Conservation (phyloP, 2,888 invertebrate species). For the Exocentrus adspersus region DNA sequence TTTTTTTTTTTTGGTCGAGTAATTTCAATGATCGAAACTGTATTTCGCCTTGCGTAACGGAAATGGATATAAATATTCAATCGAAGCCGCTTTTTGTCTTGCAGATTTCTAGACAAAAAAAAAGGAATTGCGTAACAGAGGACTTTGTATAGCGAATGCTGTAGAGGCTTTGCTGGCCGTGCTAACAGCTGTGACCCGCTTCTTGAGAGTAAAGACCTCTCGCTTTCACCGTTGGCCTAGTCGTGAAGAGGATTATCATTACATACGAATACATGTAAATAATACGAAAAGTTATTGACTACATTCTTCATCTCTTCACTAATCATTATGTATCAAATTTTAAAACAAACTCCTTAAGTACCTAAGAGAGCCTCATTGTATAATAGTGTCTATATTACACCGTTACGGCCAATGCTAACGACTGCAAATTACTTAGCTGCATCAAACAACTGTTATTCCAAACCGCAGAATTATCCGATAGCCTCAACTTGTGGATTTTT, state of each 20-base stretch:
- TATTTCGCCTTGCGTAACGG: neutral
- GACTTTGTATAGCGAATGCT: conserved; percentile 2
- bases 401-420: no score
- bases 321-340: no score
- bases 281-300: no score
- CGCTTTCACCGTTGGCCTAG: conserved; percentile 59
- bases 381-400: no score
- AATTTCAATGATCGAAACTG: no score
- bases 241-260: conserved; percentile 42
- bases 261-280: no score
- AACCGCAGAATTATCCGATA: neutral
- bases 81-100: conserved; percentile 1
- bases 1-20: no score
- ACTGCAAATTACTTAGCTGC: no score
- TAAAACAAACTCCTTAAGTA: no score
- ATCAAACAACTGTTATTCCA: neutral
- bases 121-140: conserved; percentile 8
- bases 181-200: conserved; percentile 52
- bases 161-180: conserved; percentile 16
- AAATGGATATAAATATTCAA: neutral
- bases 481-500: neutral
- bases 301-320: no score
- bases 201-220: conserved; percentile 57
- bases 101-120: neutral
- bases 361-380: no score